phyloP scores from a whole-genome alignment of 92 coral and sea anemone species.

The Epizoanthus rinbou region DNA sequence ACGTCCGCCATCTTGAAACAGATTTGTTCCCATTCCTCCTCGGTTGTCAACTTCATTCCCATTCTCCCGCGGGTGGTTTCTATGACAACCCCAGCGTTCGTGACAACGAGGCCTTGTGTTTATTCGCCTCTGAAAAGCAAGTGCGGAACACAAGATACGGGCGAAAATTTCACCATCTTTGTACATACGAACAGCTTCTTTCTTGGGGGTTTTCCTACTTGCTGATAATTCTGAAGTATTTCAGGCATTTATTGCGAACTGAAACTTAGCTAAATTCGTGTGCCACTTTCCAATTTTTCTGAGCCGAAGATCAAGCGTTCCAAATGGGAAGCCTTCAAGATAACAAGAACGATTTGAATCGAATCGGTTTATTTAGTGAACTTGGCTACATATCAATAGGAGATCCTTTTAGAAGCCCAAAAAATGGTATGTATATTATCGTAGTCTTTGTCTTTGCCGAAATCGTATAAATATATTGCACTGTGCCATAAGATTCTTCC shows the following conservation, averaged over 20 bases:
- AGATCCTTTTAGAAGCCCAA: constrained; percentile 79
- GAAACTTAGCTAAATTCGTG: no score
- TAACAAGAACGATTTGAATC: constrained; percentile 84
- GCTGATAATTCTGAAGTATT: not conserved
- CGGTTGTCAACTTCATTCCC: constrained; percentile 6
- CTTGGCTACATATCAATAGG: constrained; percentile 96
- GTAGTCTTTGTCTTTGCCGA: not conserved
- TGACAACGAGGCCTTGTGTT: constrained; percentile 27
- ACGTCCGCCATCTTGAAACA: constrained; percentile 76
- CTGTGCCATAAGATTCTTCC: no score
- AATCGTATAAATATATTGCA: no score
- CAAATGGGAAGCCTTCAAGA: constrained; percentile 48
- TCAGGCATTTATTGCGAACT: no score
- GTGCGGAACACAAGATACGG: no score
- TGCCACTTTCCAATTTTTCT: no score
- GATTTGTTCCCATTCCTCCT: constrained; percentile 35
- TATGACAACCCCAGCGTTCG: constrained; percentile 47
- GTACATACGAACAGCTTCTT: not conserved
- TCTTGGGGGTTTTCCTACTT: not conserved
- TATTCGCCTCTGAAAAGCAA: no score
- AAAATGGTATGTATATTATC: constrained; percentile 61
- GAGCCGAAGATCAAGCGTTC: constrained; percentile 2
- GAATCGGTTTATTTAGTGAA: constrained; percentile 95
- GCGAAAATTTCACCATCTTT: not conserved
- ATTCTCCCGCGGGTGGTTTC: constrained; percentile 41